Base-by-base conservation (phyloP, 2,888 invertebrate genomes). In the Drosophila vallismaia region DNA sequence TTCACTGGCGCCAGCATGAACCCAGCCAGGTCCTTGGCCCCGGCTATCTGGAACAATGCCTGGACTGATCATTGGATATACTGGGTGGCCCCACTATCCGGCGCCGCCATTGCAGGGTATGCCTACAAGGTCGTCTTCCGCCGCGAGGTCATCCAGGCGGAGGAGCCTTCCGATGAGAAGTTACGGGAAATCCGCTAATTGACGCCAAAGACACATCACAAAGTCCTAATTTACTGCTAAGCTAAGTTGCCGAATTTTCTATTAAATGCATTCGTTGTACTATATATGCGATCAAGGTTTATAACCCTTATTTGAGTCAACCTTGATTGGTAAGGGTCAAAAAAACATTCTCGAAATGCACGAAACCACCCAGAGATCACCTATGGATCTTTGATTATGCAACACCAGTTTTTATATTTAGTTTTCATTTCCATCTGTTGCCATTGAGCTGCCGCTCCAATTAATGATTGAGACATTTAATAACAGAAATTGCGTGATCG, bases 1-100 rank as follows among this genome's bases (percentile, higher is more conserved):
- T 93, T 94, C 74, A 96, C 96, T 0, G 95, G 95, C 0, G 94
- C 94, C 44, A 94, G 95, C 86, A 93, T 95, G 94, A 95, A 95
- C 86, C 95, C 95, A 0, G 95, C 94, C 0, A 93, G 95, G 70
- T 93, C 94, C 4, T 93, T 96, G 14, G 96, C 93, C 0, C 96
- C 96, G 0, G 95, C 96, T 0, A 75, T 96, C 2, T 94, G 94
- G 93, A 94, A 94, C 33, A 93, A 19, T 19, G 19, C 19, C 19
- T 19, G 19, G 19, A 93, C 42, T 96, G 77, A 92, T 29, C 96
- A 96, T 71, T 96, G 96, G 96, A 64, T 95, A 0, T 95, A 94
- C 83, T 95, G 95, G 95, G 90, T 93, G 4, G 95, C 94, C 19
- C 95, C 95, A 0, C 51, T 93, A 24, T 67, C 86, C 2, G 92